Conservation (phyloP, 2,113 vertebrate species). For the Sceloporus tristichus region DNA sequence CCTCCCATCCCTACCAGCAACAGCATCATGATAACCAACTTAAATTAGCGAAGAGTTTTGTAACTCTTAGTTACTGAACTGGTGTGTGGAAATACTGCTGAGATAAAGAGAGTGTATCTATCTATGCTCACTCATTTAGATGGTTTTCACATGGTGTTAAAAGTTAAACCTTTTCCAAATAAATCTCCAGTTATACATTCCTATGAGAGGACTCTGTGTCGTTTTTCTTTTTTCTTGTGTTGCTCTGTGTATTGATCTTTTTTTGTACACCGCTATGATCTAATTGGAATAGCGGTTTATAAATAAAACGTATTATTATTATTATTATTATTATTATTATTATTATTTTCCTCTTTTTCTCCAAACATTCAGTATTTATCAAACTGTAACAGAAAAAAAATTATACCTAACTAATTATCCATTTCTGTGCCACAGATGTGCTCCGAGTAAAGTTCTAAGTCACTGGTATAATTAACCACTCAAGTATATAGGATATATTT, state of each 20-base stretch:
- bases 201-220: neutral
- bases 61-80: conserved; percentile 1
- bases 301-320: too few relatives aligned
- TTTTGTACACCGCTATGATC: too few relatives aligned
- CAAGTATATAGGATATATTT: neutral
- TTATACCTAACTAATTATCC: neutral
- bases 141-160: neutral
- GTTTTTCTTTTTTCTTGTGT: neutral
- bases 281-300: too few relatives aligned
- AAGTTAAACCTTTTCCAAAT: neutral
- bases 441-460: neutral
- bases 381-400: neutral
- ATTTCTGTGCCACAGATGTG: neutral
- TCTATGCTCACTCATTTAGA: neutral
- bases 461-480: too few relatives aligned
- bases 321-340: too few relatives aligned
- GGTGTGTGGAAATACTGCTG: neutral
- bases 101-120: neutral
- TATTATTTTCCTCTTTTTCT: too few relatives aligned
- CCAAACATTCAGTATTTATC: neutral
- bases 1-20: neutral
- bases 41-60: neutral
- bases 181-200: neutral
- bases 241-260: too few relatives aligned
- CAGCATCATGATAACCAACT: neutral